Base-by-base conservation (phyloP, 2,113 vertebrate species). In the Eclectus roratus region DNA sequence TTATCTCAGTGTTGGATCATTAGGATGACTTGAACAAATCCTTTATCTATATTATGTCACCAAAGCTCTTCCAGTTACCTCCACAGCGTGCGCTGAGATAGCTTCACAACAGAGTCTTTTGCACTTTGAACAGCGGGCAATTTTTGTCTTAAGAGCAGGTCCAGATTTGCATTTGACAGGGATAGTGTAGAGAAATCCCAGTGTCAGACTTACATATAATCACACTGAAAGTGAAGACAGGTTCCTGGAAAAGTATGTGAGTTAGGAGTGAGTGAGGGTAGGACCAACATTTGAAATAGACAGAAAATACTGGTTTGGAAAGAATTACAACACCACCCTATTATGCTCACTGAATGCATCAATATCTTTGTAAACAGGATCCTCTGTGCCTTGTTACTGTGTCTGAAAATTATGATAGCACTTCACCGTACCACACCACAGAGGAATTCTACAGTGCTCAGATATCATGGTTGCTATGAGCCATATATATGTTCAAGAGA, bases 221-320 rank as follows among this genome's bases (percentile, higher is more conserved):
- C 31, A 52, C 17, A 56, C 12, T 35, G 73, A 47, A 69, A 71
- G 49, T 41, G 28, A 84, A 82, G 31, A 43, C 11, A 47, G 10
- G 5, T 35, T 64, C 13, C 52, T 37, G 37, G 35, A 76, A 76
- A 79, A 76, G 10, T 17, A 20, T 4, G 7, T 29, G 81, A 68
- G 6, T 13, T 1, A 2, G 35, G 47, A 81, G 6, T 31, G 29
- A 94, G 14, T 18, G 3, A 7, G 11, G 25, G 44, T 0, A 0
- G 13, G 17, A 83, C 28, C 68, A 80, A 83, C 11, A 28, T 37
- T 83, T 80, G 13, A 37, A 88, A 81, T 5, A 73, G 29, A 70
- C 33, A 81, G 28, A 88, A 92, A 82, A 60, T 19, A 63, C 9
- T 50, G 31, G 23, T 92, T 71, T 60, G 56, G 39, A 85, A 80